Evolutionary conservation across 2,888 invertebrate genomes (phyloP), one percentile per base, ranked within the genome.

Genomic region (Xestobium rufovillosum): DNA sequence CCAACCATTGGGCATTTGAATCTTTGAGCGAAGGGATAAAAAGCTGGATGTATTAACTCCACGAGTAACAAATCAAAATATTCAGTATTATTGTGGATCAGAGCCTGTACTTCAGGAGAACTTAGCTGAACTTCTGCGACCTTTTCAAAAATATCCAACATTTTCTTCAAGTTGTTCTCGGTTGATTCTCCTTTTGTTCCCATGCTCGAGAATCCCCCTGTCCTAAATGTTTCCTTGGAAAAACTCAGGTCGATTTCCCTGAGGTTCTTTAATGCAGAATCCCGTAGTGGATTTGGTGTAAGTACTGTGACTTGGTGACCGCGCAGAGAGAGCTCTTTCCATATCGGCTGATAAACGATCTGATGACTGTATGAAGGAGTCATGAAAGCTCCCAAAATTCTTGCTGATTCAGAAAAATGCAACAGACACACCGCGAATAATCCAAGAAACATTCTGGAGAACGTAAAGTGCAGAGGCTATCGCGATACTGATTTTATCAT

Each of bases 301-400:
- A 70, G 35, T 1, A 70, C 54, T 0, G 67, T 62, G 1, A 73
- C 41, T 36, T 71, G 53, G 43, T 75, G 73, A 6, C 72, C 73
- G 40, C 63, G 55, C 25, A 60, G 49, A 1, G 66, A 63, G 19
- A 74, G 49, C 34, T 66, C 67, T 13, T 58, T 55, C 51, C 67
- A 65, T 13, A 73, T 52, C 4, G 64, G 60, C 32, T 62, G 61
- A 52, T 60, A 70, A 2, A 67, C 61, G 2, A 66, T 51, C 51
- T 72, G 71, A 43, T 73, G 72, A 45, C 71, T 72, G 36, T 63
- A 61, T 2, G 68, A 66, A 2, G 72, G 64, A 3, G 63, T 57
- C 10, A 67, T 56, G 25, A 66, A 56, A 0, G 70, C 50, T 0
- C 59, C 66, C 29, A 72, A 51, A 33, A 72, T 71, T 44, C 59